These are phyloP conservation scores for Holotrichia oblita DNA, from an alignment of 1,140 invertebrate genomes.

Conservation along the genomic window DNA sequence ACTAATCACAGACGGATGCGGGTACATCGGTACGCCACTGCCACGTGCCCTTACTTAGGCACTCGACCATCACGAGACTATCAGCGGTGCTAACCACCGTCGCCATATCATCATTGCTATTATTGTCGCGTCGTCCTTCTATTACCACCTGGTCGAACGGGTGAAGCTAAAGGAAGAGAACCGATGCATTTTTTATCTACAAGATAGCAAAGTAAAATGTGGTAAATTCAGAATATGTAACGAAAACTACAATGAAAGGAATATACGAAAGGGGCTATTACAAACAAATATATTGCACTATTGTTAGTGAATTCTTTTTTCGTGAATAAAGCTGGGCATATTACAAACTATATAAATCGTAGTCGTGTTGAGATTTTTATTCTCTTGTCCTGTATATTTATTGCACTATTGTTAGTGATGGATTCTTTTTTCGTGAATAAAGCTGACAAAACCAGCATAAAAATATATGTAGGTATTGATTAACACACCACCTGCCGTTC, in stretches of 20 bases:
- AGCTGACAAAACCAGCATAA: not conserved
- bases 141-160: not conserved
- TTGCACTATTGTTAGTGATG: not conserved
- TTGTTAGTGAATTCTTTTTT: not conserved
- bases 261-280: no score
- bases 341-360: not conserved
- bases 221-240: no score
- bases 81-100: not conserved
- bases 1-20: slow-evolving; percentile 32
- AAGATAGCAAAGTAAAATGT: no score
- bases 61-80: not conserved
- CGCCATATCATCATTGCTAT: slow-evolving; percentile 6
- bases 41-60: not conserved
- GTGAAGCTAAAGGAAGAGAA: not conserved
- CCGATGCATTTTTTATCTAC: not conserved
- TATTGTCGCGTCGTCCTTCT: slow-evolving; percentile 10
- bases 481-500: slow-evolving; percentile 20
- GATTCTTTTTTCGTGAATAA: not conserved
- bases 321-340: not conserved
- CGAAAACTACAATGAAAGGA: no score
- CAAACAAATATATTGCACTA: not conserved
- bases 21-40: not conserved
- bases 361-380: not conserved
- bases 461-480: slow-evolving; percentile 20
- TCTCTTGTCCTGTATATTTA: no score